Conservation (phyloP, 2,797 vertebrate species). For the Pelodytes ibericus region DNA sequence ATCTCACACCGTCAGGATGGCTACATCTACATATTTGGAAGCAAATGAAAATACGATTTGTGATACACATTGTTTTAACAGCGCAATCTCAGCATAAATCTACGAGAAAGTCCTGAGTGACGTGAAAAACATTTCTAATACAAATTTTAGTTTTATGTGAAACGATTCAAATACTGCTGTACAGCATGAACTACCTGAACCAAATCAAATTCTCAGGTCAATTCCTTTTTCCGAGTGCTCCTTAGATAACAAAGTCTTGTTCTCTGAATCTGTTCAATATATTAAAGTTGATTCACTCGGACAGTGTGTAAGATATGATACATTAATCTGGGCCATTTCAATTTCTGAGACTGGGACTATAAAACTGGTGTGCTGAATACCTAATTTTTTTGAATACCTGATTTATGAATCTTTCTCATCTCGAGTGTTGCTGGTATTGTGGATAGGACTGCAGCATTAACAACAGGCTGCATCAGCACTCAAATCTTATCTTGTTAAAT, state of each 20-base stretch:
- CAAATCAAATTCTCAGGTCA: slow-evolving; percentile 91
- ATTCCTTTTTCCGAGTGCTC: slow-evolving; percentile 84
- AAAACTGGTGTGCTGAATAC: slow-evolving; percentile 92
- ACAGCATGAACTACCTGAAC: slow-evolving; percentile 86
- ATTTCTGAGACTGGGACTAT: slow-evolving; percentile 87
- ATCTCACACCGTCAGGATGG: not conserved
- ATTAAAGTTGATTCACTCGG: slow-evolving; percentile 88
- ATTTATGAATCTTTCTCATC: slow-evolving; percentile 89
- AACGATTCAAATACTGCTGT: slow-evolving; percentile 81
- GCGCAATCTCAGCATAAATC: slow-evolving; percentile 65
- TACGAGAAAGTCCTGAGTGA: slow-evolving; percentile 67
- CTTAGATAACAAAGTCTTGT: slow-evolving; percentile 89
- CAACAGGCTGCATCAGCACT: slow-evolving; percentile 91
- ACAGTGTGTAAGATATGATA: slow-evolving; percentile 89
- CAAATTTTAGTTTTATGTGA: slow-evolving; percentile 86
- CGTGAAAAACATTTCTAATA: slow-evolving; percentile 83
- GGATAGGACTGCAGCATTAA: slow-evolving; percentile 86
- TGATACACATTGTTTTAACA: slow-evolving; percentile 70
- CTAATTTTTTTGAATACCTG: slow-evolving; percentile 91
- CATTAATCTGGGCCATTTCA: slow-evolving; percentile 91
- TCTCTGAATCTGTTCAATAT: slow-evolving; percentile 88
- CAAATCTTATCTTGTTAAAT: slow-evolving; percentile 98
- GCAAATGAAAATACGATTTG: slow-evolving; percentile 73
- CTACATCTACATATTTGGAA: slow-evolving; percentile 59
- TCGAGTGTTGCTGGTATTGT: slow-evolving; percentile 80